Percentiles rank a stretch among this genome's conserved stretches.
Evolutionary conservation across 2,797 vertebrate genomes (phyloP).

Genomic region (Sebastes variabilis): DNA sequence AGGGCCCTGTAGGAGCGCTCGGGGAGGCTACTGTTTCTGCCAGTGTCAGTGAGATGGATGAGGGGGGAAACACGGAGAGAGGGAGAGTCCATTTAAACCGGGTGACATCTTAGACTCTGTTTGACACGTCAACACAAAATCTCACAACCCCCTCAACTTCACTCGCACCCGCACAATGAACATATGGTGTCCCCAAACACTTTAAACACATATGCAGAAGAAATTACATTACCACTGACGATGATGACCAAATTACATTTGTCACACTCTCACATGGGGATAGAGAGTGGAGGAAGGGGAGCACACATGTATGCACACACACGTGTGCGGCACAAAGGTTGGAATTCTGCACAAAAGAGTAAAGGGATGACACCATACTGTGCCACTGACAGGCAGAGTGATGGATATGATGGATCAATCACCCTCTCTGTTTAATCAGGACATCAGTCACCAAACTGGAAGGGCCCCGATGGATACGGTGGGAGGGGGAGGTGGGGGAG

Average conservation of each 20-base stretch:
- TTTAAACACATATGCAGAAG: slow-evolving; percentile 49
- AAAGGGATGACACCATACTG: slow-evolving; percentile 66
- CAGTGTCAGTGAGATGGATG: slow-evolving; percentile 77
- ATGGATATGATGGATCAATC: slow-evolving; percentile 84
- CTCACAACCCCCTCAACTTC: slow-evolving; percentile 4
- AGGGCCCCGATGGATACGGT: slow-evolving; percentile 11
- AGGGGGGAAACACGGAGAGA: slow-evolving; percentile 56
- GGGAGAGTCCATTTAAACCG: slow-evolving; percentile 28
- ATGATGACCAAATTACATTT: slow-evolving; percentile 59
- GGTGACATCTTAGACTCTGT: slow-evolving; percentile 54
- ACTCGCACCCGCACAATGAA: slow-evolving; percentile 18
- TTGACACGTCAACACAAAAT: slow-evolving; percentile 51
- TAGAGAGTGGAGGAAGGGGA: background rate
- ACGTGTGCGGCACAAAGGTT: slow-evolving; percentile 47
- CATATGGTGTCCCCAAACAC: slow-evolving; percentile 50
- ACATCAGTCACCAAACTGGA: slow-evolving; percentile 72
- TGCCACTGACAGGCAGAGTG: slow-evolving; percentile 71
- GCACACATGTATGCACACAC: slow-evolving; percentile 22
- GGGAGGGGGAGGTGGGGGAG: slow-evolving; percentile 17
- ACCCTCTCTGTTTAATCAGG: slow-evolving; percentile 68
- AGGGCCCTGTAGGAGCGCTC: slow-evolving; percentile 40
- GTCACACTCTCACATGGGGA: slow-evolving; percentile 45
- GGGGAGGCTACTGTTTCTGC: slow-evolving; percentile 76
- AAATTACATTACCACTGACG: slow-evolving; percentile 53
- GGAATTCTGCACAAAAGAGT: slow-evolving; percentile 50